A percentile compares a stretch with the other conserved stretches of the same genome.
phyloP scores from a whole-genome alignment of 2,797 vertebrate genomes.

The Sebastes trivittatus region DNA sequence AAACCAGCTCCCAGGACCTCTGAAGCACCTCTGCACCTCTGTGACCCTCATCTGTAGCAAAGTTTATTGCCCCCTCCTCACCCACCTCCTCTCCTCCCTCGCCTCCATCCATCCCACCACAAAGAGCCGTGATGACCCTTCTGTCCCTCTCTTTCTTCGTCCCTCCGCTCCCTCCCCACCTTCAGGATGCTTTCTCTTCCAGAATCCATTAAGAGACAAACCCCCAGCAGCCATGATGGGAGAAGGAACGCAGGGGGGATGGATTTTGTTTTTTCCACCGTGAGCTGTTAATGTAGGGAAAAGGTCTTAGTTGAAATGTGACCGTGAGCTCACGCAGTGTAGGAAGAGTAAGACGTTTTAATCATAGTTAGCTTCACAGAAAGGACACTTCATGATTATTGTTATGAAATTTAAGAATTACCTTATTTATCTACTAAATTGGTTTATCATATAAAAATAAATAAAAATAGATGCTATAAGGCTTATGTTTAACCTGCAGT shows the following conservation, averaged over 20 bases:
- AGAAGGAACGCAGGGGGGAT: slow-evolving; percentile 18
- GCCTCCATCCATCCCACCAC: slow-evolving; percentile 65
- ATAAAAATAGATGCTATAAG: neutral
- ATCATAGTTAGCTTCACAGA: neutral
- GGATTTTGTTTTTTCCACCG: slow-evolving; percentile 5
- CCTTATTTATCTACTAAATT: neutral
- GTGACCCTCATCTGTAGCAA: slow-evolving; percentile 69
- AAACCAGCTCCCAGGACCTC: slow-evolving; percentile 74
- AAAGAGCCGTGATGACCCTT: slow-evolving; percentile 78
- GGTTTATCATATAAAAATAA: neutral
- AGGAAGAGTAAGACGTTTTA: neutral
- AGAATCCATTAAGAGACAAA: slow-evolving; percentile 69
- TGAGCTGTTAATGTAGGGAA: neutral
- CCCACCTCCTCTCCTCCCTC: slow-evolving; percentile 57
- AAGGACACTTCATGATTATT: neutral
- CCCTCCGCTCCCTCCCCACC: slow-evolving; percentile 68
- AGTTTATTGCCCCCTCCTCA: slow-evolving; percentile 72
- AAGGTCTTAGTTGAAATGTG: neutral
- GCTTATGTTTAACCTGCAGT: neutral
- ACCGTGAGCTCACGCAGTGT: neutral
- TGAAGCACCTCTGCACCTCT: slow-evolving; percentile 73
- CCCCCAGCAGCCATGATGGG: slow-evolving; percentile 48
- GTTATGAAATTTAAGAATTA: neutral
- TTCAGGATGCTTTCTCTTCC: slow-evolving; percentile 79
- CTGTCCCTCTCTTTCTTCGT: slow-evolving; percentile 70